phyloP scores from a whole-genome alignment of 2,888 invertebrate species.

The Eudemis profundana region DNA sequence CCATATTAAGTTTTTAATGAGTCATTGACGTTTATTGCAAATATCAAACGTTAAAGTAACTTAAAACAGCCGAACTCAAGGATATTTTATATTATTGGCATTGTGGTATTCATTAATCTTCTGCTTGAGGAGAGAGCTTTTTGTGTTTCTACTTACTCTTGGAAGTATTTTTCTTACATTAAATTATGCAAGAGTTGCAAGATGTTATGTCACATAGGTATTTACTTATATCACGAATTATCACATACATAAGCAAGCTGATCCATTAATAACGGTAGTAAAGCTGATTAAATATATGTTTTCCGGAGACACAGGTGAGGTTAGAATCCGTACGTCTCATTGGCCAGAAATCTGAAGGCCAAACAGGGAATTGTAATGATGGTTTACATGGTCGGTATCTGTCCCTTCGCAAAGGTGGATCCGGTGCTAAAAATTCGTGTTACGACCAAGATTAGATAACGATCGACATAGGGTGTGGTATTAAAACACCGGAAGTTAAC shows the following conservation, averaged over 20 bases:
- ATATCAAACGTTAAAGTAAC: slow-evolving; percentile 8
- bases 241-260: not conserved
- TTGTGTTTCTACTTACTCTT: not conserved
- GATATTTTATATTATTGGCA: not conserved
- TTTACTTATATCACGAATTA: not conserved
- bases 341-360: slow-evolving; percentile 28
- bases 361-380: slow-evolving; percentile 35
- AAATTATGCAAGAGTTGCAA: not conserved
- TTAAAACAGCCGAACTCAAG: slow-evolving; percentile 4
- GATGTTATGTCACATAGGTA: not conserved
- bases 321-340: slow-evolving; percentile 32
- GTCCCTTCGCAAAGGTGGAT: slow-evolving; percentile 35
- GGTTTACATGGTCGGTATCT: slow-evolving; percentile 32
- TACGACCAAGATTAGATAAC: slow-evolving; percentile 40
- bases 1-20: slow-evolving; percentile 22
- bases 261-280: not conserved
- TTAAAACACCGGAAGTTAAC: slow-evolving; percentile 35
- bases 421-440: slow-evolving; percentile 27
- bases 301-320: slow-evolving; percentile 21
- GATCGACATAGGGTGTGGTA: slow-evolving; percentile 39
- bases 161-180: not conserved
- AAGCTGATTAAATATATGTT: not conserved
- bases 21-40: slow-evolving; percentile 24
- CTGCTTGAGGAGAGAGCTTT: not conserved
- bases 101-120: not conserved